These are phyloP conservation scores for Volucella bombylans DNA, from an alignment of 2,888 invertebrate genomes.

Conservation along the genomic window DNA sequence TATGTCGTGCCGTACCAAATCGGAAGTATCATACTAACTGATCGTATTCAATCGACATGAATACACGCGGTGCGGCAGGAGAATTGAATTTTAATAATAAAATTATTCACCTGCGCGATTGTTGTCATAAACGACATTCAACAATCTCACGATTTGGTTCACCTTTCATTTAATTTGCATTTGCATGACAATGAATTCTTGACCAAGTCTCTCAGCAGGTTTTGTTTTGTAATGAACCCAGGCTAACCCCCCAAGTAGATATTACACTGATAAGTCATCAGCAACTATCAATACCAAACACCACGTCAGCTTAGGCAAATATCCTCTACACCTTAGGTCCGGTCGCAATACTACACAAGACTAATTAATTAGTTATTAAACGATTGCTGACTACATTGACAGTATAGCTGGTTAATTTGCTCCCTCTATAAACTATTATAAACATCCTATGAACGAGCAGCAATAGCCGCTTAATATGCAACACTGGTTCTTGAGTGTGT, in stretches of 20 bases:
- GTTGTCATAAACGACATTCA: slow-evolving; percentile 66
- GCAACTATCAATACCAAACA: slow-evolving; percentile 42
- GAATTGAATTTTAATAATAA: slow-evolving; percentile 51
- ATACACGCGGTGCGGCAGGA: slow-evolving; percentile 30
- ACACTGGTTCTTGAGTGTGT: background rate
- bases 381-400: no score
- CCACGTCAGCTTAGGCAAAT: slow-evolving; percentile 17
- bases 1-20: slow-evolving; percentile 55
- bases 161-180: slow-evolving; percentile 73
- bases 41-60: slow-evolving; percentile 15
- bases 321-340: slow-evolving; percentile 40
- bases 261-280: slow-evolving; percentile 54
- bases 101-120: slow-evolving; percentile 53
- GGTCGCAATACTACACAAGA: background rate
- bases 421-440: background rate
- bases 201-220: slow-evolving; percentile 60
- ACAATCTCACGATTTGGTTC: slow-evolving; percentile 69
- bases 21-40: slow-evolving; percentile 60
- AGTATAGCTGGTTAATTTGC: no score
- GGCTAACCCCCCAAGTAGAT: slow-evolving; percentile 55
- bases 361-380: no score
- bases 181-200: slow-evolving; percentile 68
- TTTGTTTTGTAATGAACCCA: slow-evolving; percentile 58
- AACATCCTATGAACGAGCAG: slow-evolving; percentile 12
- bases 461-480: slow-evolving; percentile 23